Conservation (phyloP, 64 coral and sea anemone species). For the Dendrophyllia cribrosa region DNA sequence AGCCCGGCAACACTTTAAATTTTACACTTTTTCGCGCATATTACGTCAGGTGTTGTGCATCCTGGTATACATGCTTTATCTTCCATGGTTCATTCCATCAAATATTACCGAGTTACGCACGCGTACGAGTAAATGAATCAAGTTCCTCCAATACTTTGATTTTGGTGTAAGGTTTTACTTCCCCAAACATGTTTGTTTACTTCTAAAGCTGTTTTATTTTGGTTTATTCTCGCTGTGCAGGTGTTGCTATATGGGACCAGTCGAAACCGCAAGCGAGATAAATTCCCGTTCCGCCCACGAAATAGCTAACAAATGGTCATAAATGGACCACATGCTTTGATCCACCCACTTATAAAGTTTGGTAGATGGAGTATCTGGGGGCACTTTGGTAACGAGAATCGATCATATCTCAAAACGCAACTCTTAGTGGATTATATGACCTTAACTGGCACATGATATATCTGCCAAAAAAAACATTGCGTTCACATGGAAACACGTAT, state of each 20-base stretch:
- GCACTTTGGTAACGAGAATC: neutral
- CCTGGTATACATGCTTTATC: neutral
- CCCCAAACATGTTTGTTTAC: neutral
- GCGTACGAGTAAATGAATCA: no score
- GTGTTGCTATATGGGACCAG: neutral
- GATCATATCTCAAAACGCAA: neutral
- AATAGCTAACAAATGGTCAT: neutral
- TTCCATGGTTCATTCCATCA: no score
- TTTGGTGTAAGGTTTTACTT: no score
- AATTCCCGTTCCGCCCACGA: neutral
- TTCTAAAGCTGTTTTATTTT: neutral
- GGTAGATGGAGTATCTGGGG: neutral
- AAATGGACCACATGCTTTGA: neutral
- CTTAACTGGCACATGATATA: no score
- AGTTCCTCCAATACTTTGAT: no score
- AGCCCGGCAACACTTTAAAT: neutral
- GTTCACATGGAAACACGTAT: no score
- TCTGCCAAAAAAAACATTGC: no score
- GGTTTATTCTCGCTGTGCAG: neutral
- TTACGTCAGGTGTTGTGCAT: slow-evolving; percentile 20
- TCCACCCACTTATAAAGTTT: neutral
- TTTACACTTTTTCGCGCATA: neutral
- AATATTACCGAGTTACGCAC: no score
- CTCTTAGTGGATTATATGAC: no score
- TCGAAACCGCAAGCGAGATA: no score